These are phyloP conservation scores for Notocelia uddmanniana DNA, from an alignment of 2,888 invertebrate species.

Conservation along the genomic window DNA sequence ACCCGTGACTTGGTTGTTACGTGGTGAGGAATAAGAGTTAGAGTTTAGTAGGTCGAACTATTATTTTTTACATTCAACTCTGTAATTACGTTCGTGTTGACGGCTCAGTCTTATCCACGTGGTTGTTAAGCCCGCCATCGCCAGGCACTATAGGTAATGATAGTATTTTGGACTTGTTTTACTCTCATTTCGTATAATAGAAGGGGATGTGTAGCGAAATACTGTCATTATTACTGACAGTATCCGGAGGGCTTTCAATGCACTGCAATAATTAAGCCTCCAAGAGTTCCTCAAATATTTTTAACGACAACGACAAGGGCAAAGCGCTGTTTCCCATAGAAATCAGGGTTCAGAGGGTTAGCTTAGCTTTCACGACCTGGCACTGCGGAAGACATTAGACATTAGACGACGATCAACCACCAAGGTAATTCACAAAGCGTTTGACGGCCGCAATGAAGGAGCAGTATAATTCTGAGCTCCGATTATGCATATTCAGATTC, in stretches of 20 bases:
- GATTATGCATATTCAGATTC: neutral
- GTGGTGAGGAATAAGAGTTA: constrained; percentile 21
- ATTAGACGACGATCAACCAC: constrained; percentile 19
- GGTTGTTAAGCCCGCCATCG: too few relatives aligned
- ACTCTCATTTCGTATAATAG: too few relatives aligned
- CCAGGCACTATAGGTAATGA: too few relatives aligned
- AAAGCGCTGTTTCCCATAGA: constrained; percentile 37
- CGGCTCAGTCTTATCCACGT: neutral
- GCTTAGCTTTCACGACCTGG: constrained; percentile 40
- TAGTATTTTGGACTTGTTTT: too few relatives aligned
- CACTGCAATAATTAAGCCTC: too few relatives aligned
- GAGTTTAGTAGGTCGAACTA: constrained; percentile 24
- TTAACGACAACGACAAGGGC: constrained; percentile 13
- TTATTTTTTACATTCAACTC: constrained; percentile 21
- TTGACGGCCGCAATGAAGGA: too few relatives aligned
- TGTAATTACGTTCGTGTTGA: neutral
- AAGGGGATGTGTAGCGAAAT: too few relatives aligned
- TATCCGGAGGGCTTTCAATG: too few relatives aligned
- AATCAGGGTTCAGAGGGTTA: constrained; percentile 44
- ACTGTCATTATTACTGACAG: too few relatives aligned
- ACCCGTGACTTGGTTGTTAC: constrained; percentile 27
- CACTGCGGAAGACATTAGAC: constrained; percentile 41
- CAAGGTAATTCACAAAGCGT: neutral
- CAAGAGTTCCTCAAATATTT: too few relatives aligned
- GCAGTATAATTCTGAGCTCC: neutral